Base-by-base conservation (phyloP, 2,888 invertebrate species). In the Lepidonotus clava region DNA sequence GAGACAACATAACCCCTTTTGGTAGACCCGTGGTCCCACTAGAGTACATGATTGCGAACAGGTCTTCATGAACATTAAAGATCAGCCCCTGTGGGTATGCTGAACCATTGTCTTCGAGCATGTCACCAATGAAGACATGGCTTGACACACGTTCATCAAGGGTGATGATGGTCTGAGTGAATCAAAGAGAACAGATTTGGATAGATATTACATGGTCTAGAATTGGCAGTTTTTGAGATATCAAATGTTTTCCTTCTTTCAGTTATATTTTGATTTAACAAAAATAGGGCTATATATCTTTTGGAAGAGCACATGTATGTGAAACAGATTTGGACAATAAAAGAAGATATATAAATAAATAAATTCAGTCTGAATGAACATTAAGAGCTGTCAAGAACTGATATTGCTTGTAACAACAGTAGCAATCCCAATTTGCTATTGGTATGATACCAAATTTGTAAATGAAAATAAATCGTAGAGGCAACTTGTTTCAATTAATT, bases 1-100 rank as follows among this genome's bases (percentile, higher is more conserved):
- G 80, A 21, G 80, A 41, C 14, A 80, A 18, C 80, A 80, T 80
- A 18, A 80, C 80, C n/a, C 80, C 80, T n/a, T 80, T 80, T 11
- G 80, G 80, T 46, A 80, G 5, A 6, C 80, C 80, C 24, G 80
- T 80, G 1, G 80, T 80, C 2, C 80, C 80, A 46, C 80, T 80
- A 28, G 46, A 46, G 46, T 80, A 80, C 80, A 80, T 28, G 14
- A 80, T 80, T 41, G 80, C 80, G 18, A 28, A 41, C 32, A 41
- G 41, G 24, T 80, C 80, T 14, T 80, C 51, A 32, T 80, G 24
- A 5, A 80, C 41, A 41, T 80, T 51, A 21, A 80, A 40, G 32
- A n/a, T 4, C 41, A 80, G 51, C 5, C 32, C 51, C 1, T 41
- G 6, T 46, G 80, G 80, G 51, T 28, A 80, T 1, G 46, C 80